Conservation (phyloP, 2,113 vertebrate species). For the Gopherus evgoodei region DNA sequence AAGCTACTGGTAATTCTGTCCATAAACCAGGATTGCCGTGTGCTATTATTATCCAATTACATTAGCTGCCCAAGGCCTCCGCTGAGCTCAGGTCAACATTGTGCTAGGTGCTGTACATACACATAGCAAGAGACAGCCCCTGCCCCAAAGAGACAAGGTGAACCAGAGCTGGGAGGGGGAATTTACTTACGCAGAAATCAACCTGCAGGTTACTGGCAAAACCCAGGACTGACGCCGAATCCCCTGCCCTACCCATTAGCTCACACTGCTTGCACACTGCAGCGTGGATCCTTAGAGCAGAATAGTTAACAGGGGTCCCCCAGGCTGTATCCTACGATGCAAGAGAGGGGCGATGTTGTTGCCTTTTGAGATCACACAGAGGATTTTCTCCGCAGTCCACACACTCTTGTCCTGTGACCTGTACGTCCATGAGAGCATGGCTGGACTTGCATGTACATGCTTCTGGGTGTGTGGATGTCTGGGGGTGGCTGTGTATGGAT, state of each 20-base stretch:
- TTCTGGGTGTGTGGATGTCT: too few relatives aligned
- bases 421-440: background rate
- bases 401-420: background rate
- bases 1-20: background rate
- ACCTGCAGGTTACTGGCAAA: background rate
- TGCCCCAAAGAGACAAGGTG: background rate
- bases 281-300: background rate
- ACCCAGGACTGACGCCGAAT: background rate
- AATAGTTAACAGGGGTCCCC: background rate
- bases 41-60: too few relatives aligned
- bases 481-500: too few relatives aligned
- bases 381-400: background rate
- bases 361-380: background rate
- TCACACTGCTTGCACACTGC: background rate
- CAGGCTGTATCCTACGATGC: background rate
- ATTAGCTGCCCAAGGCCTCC: too few relatives aligned
- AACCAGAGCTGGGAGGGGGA: too few relatives aligned
- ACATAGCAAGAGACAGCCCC: background rate
- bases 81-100: too few relatives aligned
- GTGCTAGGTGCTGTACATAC: too few relatives aligned
- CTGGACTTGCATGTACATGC: too few relatives aligned
- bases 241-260: background rate
- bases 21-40: too few relatives aligned
- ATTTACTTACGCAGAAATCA: background rate
- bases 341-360: background rate